Percentiles rank a stretch among this genome's conserved stretches.
These are phyloP conservation scores for Asbolus verrucosus DNA, from an alignment of 1,140 invertebrate genomes.

Conservation along the genomic window DNA sequence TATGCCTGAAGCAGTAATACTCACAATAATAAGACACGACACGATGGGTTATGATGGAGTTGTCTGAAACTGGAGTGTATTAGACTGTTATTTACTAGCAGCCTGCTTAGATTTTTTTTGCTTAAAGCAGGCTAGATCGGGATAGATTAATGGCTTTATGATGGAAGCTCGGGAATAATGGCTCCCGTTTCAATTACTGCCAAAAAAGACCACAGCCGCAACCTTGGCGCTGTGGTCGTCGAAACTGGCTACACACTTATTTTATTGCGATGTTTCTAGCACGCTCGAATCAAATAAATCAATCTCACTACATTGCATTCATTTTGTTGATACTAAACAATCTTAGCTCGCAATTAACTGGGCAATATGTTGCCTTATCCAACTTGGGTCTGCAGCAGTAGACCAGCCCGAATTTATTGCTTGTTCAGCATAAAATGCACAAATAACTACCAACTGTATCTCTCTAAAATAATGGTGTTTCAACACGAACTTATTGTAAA, in stretches of 20 bases:
- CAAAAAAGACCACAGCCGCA: conserved; percentile 29
- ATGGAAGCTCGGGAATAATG: conserved; percentile 47
- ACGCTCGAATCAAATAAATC: conserved; percentile 13
- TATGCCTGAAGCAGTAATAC: neutral
- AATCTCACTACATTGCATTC: conserved; percentile 3
- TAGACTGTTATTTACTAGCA: conserved; percentile 16
- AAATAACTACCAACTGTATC: neutral
- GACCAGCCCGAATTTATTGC: neutral
- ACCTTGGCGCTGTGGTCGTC: conserved; percentile 7
- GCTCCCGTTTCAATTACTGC: conserved; percentile 49
- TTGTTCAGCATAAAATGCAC: neutral
- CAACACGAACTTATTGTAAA: too few relatives aligned
- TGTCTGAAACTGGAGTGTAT: conserved; percentile 4
- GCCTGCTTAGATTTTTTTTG: conserved; percentile 1
- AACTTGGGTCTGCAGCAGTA: neutral
- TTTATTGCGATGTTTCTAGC: conserved; percentile 27
- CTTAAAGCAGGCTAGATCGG: conserved; percentile 18
- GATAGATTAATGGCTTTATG: conserved; percentile 53
- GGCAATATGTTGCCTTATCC: neutral
- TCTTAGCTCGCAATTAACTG: neutral
- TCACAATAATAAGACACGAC: neutral
- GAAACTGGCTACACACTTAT: neutral
- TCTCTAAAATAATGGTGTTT: too few relatives aligned
- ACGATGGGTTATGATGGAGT: conserved; percentile 18
- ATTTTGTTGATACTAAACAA: conserved; percentile 1